These are phyloP conservation scores for Ctenoplectra terminalis DNA, from an alignment of 1,140 invertebrate genomes.

Conservation along the genomic window DNA sequence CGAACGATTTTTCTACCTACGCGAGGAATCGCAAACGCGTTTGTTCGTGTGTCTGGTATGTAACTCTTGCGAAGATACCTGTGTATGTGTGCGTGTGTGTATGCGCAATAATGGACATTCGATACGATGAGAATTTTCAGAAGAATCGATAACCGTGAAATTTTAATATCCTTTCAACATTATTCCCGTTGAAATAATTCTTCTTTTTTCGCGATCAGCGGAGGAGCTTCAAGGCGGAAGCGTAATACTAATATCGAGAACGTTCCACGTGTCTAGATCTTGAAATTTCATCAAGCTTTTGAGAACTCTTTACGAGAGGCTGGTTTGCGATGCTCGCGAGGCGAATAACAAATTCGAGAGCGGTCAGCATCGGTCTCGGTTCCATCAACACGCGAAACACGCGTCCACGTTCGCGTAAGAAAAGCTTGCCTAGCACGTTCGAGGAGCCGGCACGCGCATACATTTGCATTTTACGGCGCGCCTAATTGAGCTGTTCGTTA, in stretches of 20 bases:
- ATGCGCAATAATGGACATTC: background rate
- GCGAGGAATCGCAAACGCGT: slow-evolving; percentile 2
- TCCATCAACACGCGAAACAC: slow-evolving; percentile 39
- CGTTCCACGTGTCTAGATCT: background rate
- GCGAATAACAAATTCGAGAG: slow-evolving; percentile 22
- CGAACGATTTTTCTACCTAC: slow-evolving; percentile 61
- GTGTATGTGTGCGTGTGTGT: background rate
- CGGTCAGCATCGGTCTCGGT: background rate
- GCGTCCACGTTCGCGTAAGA: slow-evolving; percentile 28
- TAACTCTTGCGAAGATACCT: background rate
- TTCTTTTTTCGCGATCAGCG: background rate
- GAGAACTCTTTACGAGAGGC: background rate
- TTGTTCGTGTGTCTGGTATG: background rate
- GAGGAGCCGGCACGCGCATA: slow-evolving; percentile 63
- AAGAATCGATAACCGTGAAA: slow-evolving; percentile 39
- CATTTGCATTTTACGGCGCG: slow-evolving; percentile 72
- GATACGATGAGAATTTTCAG: slow-evolving; percentile 23
- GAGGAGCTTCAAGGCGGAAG: background rate
- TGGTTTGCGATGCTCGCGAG: background rate
- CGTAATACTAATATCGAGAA: background rate
- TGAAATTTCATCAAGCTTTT: background rate
- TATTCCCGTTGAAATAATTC: background rate
- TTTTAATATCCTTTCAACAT: slow-evolving; percentile 48
- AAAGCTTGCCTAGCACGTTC: slow-evolving; percentile 60
- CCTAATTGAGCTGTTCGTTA: slow-evolving; percentile 74